Evolutionary conservation across 1,140 invertebrate genomes (phyloP).

Genomic region (Rhyacophila brunnea): DNA sequence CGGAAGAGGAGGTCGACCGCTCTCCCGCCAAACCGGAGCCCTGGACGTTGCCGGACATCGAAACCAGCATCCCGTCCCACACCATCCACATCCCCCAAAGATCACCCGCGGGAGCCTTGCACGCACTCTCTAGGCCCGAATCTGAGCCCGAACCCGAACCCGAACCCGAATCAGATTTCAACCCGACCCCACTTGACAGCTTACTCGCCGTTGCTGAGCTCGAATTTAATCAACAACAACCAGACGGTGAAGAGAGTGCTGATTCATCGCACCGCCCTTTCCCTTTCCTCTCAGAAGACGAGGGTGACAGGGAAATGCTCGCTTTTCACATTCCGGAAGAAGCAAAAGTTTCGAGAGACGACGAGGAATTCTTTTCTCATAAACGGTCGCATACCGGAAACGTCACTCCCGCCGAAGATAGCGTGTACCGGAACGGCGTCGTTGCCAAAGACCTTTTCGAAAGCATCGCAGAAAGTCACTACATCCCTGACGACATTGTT

Average conservation of each 20-base stretch:
- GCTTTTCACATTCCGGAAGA: slow-evolving; percentile 47
- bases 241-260: slow-evolving; percentile 26
- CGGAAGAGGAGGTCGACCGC: slow-evolving; percentile 20
- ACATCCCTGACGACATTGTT: slow-evolving; percentile 49
- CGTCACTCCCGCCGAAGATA: slow-evolving; percentile 34
- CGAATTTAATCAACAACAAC: slow-evolving; percentile 53
- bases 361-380: slow-evolving; percentile 42
- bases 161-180: slow-evolving; percentile 40
- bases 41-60: slow-evolving; percentile 55
- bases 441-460: slow-evolving; percentile 52
- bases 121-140: slow-evolving; percentile 34
- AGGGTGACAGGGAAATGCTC: slow-evolving; percentile 47
- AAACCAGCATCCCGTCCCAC: slow-evolving; percentile 58
- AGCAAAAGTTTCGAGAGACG: slow-evolving; percentile 36
- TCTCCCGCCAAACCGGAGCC: slow-evolving; percentile 10
- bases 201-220: slow-evolving; percentile 59
- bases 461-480: slow-evolving; percentile 51
- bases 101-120: slow-evolving; percentile 41
- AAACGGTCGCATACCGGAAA: slow-evolving; percentile 37
- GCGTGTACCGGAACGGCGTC: slow-evolving; percentile 40
- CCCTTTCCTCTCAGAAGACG: slow-evolving; percentile 45
- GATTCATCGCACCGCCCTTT: slow-evolving; percentile 29
- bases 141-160: slow-evolving; percentile 45
- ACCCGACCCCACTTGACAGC: slow-evolving; percentile 54
- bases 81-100: slow-evolving; percentile 54